phyloP scores from a whole-genome alignment of 92 coral and sea anemone genomes.

The Meandrina meandrites region DNA sequence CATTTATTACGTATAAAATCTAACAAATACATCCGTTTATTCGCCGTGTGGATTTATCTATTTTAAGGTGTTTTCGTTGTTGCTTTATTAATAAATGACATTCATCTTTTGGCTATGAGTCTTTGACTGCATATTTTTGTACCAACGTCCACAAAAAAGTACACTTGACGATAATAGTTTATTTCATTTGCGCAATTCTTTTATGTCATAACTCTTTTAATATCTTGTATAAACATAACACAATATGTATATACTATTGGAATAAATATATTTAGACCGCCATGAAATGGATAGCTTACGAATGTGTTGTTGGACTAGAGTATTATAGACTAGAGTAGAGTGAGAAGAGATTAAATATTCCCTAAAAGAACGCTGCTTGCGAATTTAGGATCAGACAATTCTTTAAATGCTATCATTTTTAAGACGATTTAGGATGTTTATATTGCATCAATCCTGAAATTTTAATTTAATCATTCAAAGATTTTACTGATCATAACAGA shows the following conservation, averaged over 20 bases:
- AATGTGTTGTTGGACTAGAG: not conserved
- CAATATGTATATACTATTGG: not conserved
- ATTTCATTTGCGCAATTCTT: not conserved
- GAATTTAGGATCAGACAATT: not conserved
- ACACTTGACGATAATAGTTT: not conserved
- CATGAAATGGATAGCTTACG: not conserved
- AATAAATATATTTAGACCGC: not conserved
- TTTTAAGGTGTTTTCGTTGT: not conserved
- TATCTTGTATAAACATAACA: not conserved
- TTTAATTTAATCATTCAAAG: not conserved
- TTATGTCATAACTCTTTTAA: not conserved
- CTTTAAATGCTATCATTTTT: not conserved
- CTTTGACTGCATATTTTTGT: not conserved
- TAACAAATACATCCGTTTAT: not conserved
- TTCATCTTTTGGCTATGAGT: not conserved
- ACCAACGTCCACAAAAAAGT: not conserved
- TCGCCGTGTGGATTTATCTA: not conserved
- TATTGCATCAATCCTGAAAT: not conserved
- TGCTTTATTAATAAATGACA: no score
- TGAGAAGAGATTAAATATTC: not conserved
- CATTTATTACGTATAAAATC: not conserved
- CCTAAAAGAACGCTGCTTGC: not conserved
- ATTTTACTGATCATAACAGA: not conserved
- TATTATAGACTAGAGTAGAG: no score
- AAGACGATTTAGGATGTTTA: no score